Conservation (phyloP, 2,888 invertebrate genomes). For the Leptopterna dolabrata region DNA sequence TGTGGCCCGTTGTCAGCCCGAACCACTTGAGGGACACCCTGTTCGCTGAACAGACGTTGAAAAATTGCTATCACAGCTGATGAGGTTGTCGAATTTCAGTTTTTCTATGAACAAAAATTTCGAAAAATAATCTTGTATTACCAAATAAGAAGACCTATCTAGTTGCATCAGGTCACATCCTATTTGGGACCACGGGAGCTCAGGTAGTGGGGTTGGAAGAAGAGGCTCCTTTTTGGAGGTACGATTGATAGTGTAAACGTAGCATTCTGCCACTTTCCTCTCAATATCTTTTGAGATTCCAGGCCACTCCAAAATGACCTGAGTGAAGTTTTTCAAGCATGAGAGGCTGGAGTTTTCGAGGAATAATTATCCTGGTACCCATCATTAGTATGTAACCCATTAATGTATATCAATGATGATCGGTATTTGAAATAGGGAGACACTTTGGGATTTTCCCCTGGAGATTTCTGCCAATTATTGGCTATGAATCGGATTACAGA, state of each 20-base stretch:
- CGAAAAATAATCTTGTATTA: background rate
- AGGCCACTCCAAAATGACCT: background rate
- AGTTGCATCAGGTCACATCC: slow-evolving; percentile 5
- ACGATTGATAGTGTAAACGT: background rate
- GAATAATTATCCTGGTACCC: background rate
- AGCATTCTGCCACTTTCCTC: background rate
- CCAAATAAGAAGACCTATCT: background rate
- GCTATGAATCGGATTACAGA: background rate
- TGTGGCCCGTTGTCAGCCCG: slow-evolving; percentile 46
- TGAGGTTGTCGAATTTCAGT: background rate
- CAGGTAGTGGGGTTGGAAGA: background rate
- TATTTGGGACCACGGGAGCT: slow-evolving; percentile 19
- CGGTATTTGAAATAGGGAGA: background rate
- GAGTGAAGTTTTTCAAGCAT: background rate
- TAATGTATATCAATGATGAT: background rate
- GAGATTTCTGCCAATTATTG: background rate
- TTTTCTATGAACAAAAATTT: no score
- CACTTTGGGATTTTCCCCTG: background rate
- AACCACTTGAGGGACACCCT: slow-evolving; percentile 35
- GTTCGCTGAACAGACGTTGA: background rate
- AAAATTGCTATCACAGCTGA: background rate
- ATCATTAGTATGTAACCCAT: background rate
- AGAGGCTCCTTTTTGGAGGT: background rate
- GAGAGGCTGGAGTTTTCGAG: background rate
- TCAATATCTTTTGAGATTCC: background rate